Evolutionary conservation across 2,797 vertebrate genomes (phyloP).

Genomic region (Pempheris klunzingeri): DNA sequence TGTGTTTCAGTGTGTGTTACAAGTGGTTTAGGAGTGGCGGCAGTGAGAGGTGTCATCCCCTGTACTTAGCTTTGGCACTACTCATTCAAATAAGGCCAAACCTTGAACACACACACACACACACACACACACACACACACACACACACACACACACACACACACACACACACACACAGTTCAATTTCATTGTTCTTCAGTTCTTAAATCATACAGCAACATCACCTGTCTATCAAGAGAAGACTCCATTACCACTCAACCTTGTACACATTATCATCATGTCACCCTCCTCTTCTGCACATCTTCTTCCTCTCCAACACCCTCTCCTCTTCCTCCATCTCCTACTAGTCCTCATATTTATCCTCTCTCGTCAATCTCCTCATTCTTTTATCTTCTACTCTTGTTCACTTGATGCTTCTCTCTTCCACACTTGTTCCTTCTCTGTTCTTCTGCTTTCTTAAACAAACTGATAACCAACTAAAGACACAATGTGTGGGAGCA

Average conservation of each 20-base stretch:
- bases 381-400: constrained; percentile 23
- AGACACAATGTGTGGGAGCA: not conserved
- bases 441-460: not conserved
- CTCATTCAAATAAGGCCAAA: constrained; percentile 48
- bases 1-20: constrained; percentile 61
- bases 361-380: too few species aligned
- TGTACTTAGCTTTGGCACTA: constrained; percentile 59
- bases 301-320: not conserved
- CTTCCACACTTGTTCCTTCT: constrained; percentile 3
- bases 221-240: constrained; percentile 32
- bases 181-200: constrained; percentile 45
- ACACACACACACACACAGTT: not conserved
- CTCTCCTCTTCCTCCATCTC: constrained; percentile 8
- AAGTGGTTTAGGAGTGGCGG: constrained; percentile 74
- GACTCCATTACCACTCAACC: constrained; percentile 23
- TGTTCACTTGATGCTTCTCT: constrained; percentile 8
- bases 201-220: constrained; percentile 47
- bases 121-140: constrained; percentile 8
- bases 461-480: not conserved
- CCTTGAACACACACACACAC: constrained; percentile 20
- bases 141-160: constrained; percentile 22
- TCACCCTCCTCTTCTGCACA: constrained; percentile 8
- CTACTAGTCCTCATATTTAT: constrained; percentile 13
- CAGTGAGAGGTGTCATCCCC: constrained; percentile 61
- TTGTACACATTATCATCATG: constrained; percentile 10